phyloP scores from a whole-genome alignment of 2,113 vertebrate species.

The Dolichotis patagonum region DNA sequence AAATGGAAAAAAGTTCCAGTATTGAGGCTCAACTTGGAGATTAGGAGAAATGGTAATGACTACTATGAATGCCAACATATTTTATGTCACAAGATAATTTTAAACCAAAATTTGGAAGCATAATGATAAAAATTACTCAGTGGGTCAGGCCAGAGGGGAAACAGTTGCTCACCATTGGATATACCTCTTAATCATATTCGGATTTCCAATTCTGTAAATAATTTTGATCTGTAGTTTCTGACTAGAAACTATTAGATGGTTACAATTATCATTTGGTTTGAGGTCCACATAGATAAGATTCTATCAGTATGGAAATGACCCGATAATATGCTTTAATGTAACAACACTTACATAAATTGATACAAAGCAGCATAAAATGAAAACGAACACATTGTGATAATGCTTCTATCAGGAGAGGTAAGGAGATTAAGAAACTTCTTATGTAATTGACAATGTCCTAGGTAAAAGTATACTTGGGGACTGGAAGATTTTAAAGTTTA shows the following conservation, averaged over 20 bases:
- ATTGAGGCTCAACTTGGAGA: background rate
- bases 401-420: background rate
- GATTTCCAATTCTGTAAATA: background rate
- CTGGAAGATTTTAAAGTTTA: background rate
- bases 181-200: background rate
- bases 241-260: background rate
- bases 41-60: background rate
- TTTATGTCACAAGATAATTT: background rate
- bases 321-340: background rate
- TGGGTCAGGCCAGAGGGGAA: background rate
- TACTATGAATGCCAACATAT: background rate
- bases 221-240: background rate
- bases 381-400: background rate
- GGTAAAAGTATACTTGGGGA: background rate
- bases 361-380: background rate
- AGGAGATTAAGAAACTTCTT: background rate
- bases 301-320: background rate
- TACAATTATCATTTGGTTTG: background rate
- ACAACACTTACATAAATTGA: background rate
- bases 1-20: conserved; percentile 25
- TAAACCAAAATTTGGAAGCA: background rate
- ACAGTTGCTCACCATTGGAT: background rate
- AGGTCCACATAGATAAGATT: background rate
- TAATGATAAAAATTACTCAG: background rate
- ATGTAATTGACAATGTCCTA: background rate